A percentile compares a stretch with the other conserved stretches of the same genome.
Evolutionary conservation across 2,888 invertebrate species (phyloP).

Genomic region (Lepas anatifera): DNA sequence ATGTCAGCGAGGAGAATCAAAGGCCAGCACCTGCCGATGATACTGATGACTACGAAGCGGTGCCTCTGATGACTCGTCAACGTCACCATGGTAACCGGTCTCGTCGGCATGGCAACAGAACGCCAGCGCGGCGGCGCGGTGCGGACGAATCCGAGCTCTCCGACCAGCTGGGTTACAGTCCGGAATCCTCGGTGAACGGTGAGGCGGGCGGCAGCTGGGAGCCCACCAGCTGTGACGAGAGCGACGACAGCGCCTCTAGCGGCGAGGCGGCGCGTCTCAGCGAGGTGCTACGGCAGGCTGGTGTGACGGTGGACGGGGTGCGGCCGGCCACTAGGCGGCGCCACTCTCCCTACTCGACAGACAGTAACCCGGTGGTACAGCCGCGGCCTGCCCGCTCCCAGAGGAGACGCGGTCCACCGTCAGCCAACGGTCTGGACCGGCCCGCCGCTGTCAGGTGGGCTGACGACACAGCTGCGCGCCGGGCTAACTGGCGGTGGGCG

Average conservation of each 20-base stretch:
- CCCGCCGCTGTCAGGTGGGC: background rate
- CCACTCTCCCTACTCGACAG: background rate
- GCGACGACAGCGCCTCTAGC: background rate
- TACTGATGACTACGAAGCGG: background rate
- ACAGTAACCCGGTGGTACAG: background rate
- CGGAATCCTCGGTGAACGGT: background rate
- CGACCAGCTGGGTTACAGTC: background rate
- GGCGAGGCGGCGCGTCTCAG: background rate
- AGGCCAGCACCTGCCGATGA: background rate
- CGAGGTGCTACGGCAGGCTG: background rate
- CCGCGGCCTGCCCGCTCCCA: background rate
- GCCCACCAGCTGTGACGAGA: background rate
- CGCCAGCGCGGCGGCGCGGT: background rate
- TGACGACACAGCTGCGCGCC: too few species aligned
- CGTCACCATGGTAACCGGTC: background rate
- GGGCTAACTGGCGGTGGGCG: too few species aligned
- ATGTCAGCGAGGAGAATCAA: background rate
- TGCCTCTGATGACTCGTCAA: background rate
- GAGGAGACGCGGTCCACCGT: background rate
- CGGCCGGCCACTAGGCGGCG: background rate
- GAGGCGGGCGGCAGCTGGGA: conserved; percentile 10
- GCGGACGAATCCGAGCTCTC: background rate
- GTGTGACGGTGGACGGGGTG: background rate
- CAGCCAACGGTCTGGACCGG: background rate
- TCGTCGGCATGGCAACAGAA: background rate